Percentiles rank a stretch among this genome's conserved stretches.
Conservation (phyloP, 2,113 vertebrate genomes). For the Pyrgilauda ruficollis region DNA sequence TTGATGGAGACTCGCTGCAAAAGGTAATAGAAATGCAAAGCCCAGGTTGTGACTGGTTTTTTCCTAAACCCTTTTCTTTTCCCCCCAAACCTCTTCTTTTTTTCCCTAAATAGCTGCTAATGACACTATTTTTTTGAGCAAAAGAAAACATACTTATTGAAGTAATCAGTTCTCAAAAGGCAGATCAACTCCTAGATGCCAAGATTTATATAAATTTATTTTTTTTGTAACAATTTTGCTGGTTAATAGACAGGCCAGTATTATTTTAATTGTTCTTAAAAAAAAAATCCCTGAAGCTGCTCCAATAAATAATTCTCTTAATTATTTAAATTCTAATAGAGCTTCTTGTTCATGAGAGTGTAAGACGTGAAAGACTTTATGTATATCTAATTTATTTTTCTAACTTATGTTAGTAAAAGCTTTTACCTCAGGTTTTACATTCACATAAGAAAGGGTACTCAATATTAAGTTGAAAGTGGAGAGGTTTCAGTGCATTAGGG, state of each 20-base stretch:
- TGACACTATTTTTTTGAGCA: neutral
- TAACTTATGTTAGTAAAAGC: neutral
- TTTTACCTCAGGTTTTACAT: neutral
- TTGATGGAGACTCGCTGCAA: conserved; percentile 79
- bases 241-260: neutral
- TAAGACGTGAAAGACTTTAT: neutral
- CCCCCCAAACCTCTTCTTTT: neutral
- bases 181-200: neutral
- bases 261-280: neutral
- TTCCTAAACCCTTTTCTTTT: neutral
- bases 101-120: neutral
- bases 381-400: neutral
- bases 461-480: neutral
- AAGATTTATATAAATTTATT: neutral
- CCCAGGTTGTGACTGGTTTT: neutral
- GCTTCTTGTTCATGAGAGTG: neutral
- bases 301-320: neutral
- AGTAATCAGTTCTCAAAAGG: neutral
- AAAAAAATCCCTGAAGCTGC: neutral
- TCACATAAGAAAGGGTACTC: neutral
- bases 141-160: neutral
- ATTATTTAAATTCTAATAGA: neutral
- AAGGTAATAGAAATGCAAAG: conserved; percentile 78
- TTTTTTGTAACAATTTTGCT: neutral
- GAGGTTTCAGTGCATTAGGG: neutral